phyloP scores from a whole-genome alignment of 2,797 vertebrate species.

The Mus spretus region DNA sequence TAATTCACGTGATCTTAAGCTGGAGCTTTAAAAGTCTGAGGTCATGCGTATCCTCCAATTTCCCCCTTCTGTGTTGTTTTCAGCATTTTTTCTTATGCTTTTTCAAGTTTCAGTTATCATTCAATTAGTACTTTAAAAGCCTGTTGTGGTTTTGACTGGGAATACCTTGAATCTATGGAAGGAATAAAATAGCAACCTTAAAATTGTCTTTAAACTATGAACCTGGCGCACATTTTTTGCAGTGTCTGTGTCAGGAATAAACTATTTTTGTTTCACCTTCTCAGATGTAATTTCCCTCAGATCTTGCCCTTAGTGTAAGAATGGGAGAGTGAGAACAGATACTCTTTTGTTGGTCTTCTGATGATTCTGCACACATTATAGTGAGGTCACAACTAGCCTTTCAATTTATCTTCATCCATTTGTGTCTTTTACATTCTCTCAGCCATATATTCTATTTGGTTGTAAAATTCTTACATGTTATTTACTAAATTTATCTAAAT shows the following conservation, averaged over 20 bases:
- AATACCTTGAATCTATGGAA: neutral
- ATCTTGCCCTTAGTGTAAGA: neutral
- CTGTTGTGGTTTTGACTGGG: neutral
- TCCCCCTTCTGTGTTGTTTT: neutral
- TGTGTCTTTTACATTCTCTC: neutral
- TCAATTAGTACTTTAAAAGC: neutral
- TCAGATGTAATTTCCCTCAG: neutral
- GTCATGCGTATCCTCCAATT: neutral
- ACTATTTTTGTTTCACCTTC: neutral
- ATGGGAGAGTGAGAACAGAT: neutral
- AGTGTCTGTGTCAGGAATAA: neutral
- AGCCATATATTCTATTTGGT: neutral
- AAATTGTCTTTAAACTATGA: neutral
- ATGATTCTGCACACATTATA: neutral
- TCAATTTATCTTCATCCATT: neutral
- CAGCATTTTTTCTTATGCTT: neutral
- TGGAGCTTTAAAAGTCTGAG: neutral
- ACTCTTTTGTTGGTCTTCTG: neutral
- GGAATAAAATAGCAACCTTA: neutral
- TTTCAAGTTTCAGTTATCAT: neutral
- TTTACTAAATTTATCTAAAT: neutral
- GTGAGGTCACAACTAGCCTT: neutral
- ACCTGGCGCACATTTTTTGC: neutral
- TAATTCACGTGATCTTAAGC: conserved; percentile 3
- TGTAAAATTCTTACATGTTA: neutral